These are phyloP conservation scores for Chaetodon trifasciatus DNA, from an alignment of 2,797 vertebrate genomes.

Conservation along the genomic window DNA sequence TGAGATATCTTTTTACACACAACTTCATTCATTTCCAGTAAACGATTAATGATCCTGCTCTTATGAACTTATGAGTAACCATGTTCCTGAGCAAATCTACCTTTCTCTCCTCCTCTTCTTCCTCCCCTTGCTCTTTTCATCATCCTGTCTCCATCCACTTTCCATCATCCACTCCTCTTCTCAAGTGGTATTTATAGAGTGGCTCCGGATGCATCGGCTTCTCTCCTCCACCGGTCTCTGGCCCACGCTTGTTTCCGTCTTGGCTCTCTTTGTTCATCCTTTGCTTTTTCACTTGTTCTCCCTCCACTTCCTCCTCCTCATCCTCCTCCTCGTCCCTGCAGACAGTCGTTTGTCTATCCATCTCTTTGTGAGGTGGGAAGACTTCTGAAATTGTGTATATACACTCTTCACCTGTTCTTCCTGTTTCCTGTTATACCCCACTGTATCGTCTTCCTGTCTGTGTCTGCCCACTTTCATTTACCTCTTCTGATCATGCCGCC, in stretches of 20 bases:
- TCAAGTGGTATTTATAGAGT: constrained; percentile 80
- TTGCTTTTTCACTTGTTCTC: constrained; percentile 55
- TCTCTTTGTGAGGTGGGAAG: constrained; percentile 37
- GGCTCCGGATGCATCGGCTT: constrained; percentile 71
- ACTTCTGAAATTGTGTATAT: constrained; percentile 36
- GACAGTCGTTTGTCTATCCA: constrained; percentile 46
- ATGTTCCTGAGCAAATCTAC: constrained; percentile 34
- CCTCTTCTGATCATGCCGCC: constrained; percentile 26
- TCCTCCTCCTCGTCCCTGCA: constrained; percentile 37
- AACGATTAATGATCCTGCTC: neutral
- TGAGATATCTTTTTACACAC: neutral
- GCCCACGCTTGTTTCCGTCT: constrained; percentile 75
- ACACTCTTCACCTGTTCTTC: constrained; percentile 25
- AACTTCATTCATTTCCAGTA: constrained; percentile 7
- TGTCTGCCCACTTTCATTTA: constrained; percentile 46
- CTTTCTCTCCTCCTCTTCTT: constrained; percentile 13
- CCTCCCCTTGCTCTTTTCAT: constrained; percentile 52
- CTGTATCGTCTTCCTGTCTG: constrained; percentile 23
- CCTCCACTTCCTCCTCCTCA: constrained; percentile 23
- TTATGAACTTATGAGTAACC: constrained; percentile 1
- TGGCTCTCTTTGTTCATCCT: constrained; percentile 67
- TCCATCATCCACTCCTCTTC: constrained; percentile 66
- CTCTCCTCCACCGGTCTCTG: constrained; percentile 65
- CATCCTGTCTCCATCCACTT: constrained; percentile 66
- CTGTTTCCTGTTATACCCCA: constrained; percentile 16